Conservation (phyloP, 2,797 vertebrate species). For the Phylloscopus collybita region DNA sequence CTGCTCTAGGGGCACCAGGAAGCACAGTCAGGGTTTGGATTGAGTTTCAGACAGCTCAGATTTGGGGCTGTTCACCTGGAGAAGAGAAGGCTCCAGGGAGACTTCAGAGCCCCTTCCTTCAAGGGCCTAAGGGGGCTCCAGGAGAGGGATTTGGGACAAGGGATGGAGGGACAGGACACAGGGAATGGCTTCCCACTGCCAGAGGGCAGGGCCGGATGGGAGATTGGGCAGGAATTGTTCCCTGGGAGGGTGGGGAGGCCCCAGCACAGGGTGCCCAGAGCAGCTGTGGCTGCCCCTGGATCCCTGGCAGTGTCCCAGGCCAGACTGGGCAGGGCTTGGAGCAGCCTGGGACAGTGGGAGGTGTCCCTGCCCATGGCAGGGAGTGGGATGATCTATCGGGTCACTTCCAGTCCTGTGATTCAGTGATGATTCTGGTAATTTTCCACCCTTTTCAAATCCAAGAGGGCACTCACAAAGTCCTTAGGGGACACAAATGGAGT, state of each 20-base stretch:
- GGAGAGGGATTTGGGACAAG: not conserved
- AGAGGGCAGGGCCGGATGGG: rapidly evolving
- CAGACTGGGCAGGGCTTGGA: not conserved
- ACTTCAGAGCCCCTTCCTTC: not conserved
- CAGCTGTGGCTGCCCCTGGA: not conserved
- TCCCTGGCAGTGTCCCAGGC: not conserved
- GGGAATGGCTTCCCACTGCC: not conserved
- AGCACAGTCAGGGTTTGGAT: conserved; percentile 5
- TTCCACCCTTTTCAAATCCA: conserved; percentile 21
- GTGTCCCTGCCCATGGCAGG: not conserved
- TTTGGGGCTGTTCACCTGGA: not conserved
- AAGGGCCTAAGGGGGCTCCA: not conserved
- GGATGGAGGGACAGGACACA: not conserved
- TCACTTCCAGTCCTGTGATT: not conserved
- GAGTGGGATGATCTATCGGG: rapidly evolving
- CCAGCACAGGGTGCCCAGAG: not conserved
- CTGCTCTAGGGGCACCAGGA: not conserved
- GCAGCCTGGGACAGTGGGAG: rapidly evolving
- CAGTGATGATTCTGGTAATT: not conserved
- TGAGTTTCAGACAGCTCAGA: not conserved
- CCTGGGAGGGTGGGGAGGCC: rapidly evolving
- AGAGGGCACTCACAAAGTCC: not conserved
- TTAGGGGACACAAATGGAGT: not conserved
- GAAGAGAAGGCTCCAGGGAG: rapidly evolving
- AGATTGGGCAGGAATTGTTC: not conserved